Base-by-base conservation (phyloP, 1,140 invertebrate genomes). In the Lepidostoma basale region DNA sequence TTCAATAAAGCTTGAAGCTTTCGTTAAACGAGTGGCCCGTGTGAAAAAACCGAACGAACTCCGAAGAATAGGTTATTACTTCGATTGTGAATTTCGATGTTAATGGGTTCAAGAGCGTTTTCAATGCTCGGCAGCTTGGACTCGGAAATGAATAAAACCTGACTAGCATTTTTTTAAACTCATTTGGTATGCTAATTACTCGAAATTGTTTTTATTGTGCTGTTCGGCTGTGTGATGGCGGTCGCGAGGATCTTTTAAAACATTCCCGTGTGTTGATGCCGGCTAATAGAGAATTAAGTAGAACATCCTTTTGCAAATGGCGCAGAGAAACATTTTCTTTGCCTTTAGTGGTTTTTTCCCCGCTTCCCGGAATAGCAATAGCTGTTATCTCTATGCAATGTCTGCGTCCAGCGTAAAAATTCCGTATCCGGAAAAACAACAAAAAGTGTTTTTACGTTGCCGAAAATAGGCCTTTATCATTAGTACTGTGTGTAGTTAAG, bases 251-350 rank as follows among this genome's bases (percentile, higher is more conserved):
- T 25, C 60, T 67, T 71, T 71, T 58, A 66, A 67, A 63, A 62
- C 67, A 33, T 67, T 64, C 69, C 67, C 64, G 64, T 64, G 59
- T 71, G 69, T 67, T 67, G 69, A 64, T 65, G 33, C 40, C 58
- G 63, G 58, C 58, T 30, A 67, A 70, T 70, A 67, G 69, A 67
- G 30, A 70, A 67, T 70, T 70, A 67, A 70, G 64, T 36, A 62
- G 47, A 23, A 12, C 30, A 56, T 58, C 40, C 63, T 66, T 30
- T 26, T 23, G 28, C 62, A 70, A 70, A 70, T 70, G 64, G 59
- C 28, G 56, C 58, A 60, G 56, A 45, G 40, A 36, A 40, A 26
- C 33, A 28, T 66, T 56, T 62, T 42, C 54, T 47, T 62, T 49
- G n/a, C 39, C 26, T 65, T 54, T 68, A 18, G 52, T 44, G 52